A percentile compares a stretch with the other conserved stretches of the same genome.
phyloP scores from a whole-genome alignment of 1,140 invertebrate species.

The Drosophila ohnishii region DNA sequence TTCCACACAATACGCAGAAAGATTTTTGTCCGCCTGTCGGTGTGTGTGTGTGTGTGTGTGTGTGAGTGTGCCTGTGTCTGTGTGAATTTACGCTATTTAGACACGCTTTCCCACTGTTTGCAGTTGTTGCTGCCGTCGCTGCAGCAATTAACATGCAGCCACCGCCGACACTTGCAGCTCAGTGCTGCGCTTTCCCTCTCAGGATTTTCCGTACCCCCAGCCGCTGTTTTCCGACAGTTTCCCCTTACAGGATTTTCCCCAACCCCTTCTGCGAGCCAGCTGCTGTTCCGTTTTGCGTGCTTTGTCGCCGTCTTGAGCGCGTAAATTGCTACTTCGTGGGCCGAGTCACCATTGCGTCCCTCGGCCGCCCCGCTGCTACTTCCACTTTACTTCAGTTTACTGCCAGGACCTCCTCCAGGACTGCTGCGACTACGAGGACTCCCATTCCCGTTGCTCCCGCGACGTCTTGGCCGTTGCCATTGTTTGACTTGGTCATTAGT shows the following conservation, averaged over 20 bases:
- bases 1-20: conserved; percentile 50
- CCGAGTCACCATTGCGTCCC: not conserved
- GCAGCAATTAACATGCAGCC: conserved; percentile 77
- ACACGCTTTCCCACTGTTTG: conserved; percentile 71
- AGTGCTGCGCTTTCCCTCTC: conserved; percentile 8
- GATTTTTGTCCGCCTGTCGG: conserved; percentile 17
- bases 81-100: conserved; percentile 71
- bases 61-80: conserved; percentile 24
- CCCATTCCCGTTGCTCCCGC: conserved; percentile 8
- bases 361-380: conserved; percentile 20
- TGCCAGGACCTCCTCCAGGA: conserved; percentile 30
- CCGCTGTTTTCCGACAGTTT: conserved; percentile 2
- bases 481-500: conserved; percentile 81
- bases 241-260: conserved; percentile 1
- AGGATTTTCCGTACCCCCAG: conserved; percentile 10
- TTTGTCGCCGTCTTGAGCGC: conserved; percentile 75
- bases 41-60: conserved; percentile 18
- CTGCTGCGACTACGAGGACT: conserved; percentile 9
- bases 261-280: conserved; percentile 10
- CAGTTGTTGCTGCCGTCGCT: conserved; percentile 47
- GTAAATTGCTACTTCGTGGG: conserved; percentile 78
- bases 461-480: conserved; percentile 53
- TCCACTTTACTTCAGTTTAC: conserved; percentile 53
- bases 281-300: conserved; percentile 63
- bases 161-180: conserved; percentile 53